Base-by-base conservation (phyloP, 2,113 vertebrate genomes). In the Perca fluviatilis region DNA sequence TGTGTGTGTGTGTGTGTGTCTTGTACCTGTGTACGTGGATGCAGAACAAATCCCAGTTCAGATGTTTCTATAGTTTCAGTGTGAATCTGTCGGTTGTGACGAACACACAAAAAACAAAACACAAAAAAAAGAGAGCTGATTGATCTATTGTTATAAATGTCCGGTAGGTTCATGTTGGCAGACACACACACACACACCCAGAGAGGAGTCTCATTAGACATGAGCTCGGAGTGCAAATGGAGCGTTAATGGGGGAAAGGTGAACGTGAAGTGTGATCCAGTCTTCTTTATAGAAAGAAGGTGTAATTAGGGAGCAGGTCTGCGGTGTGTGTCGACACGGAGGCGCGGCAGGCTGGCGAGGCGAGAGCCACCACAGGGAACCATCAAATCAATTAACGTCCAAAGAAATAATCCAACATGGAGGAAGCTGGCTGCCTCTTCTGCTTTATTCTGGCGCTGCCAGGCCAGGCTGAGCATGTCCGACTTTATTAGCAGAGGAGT, bases 311-410 rank as follows among this genome's bases (percentile, higher is more conserved):
- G 95, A 96, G 94, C 95, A 95, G 93, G 95, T 87, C 81, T 68
- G 77, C 65, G 36, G 75, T 46, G 74, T 36, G 74, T 27, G 27
- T 36, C 19, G 56, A 43, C 69, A 21, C 94, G 90, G 84, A 92
- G 30, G 30, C 5, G 33, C 57, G 73, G 91, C 93, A 93, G 93
- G 75, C 54, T 18, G 62, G 61, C 76, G 79, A 81, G 93, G 93
- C 90, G 92, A 95, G 94, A 94, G 89, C 80, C 84, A 92, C 67
- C 80, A 83, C 80, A 56, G 79, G 83, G 79, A 85, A 73, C 72
- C 96, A 88, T 96, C 95, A 96, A 97, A 97, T 97, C 97, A 97
- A 97, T 98, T 97, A 98, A 95, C 96, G 92, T 96, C 96, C 96
- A 96, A 94, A n/a, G 2, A 94, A 95, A 96, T 96, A 64, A 30